Base-by-base conservation (phyloP, 2,888 invertebrate genomes). In the Hylaea fasciaria region DNA sequence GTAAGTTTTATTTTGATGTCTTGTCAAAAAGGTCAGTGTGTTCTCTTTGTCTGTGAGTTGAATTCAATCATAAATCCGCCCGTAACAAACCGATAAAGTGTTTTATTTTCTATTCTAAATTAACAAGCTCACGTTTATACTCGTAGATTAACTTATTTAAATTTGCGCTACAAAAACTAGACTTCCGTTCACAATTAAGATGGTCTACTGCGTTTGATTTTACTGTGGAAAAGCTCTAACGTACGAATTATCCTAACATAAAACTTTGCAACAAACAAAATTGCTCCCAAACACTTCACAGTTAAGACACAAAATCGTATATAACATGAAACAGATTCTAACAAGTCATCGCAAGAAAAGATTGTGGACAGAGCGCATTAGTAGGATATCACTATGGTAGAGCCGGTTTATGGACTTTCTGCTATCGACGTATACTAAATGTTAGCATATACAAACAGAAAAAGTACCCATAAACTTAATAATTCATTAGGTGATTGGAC, bases 301-400 rank as follows among this genome's bases (percentile, higher is more conserved):
- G 47, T 67, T 86, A 86, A 72, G 81, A 78, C 65, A 65, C 71
- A 83, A 72, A 76, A 78, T 87, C 67, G 66, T 62, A 66, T 70
- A 71, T 48, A 16, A 17, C 14, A 16, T 10, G n/a, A 10, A 13
- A 49, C 64, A 70, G 75, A 80, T 83, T 90, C 89, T 85, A 84
- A 86, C 88, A 83, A 89, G 89, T 91, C 90, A 89, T 89, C 86
- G 85, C 82, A 87, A 87, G 89, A 87, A 91, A 91, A 91, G 87
- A 90, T 90, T 91, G 86, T 85, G 87, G 84, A 81, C 86, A 84
- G 87, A 86, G 87, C 87, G 88, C 87, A 91, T 91, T 91, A 91
- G 90, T 87, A 83, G 85, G 85, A 85, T 90, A 87, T 89, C 89
- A 88, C 86, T 87, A 78, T 84, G 84, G 83, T 84, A 85, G 83